These are phyloP conservation scores for Bimastos eiseni DNA, from an alignment of 2,888 invertebrate species.

Conservation along the genomic window DNA sequence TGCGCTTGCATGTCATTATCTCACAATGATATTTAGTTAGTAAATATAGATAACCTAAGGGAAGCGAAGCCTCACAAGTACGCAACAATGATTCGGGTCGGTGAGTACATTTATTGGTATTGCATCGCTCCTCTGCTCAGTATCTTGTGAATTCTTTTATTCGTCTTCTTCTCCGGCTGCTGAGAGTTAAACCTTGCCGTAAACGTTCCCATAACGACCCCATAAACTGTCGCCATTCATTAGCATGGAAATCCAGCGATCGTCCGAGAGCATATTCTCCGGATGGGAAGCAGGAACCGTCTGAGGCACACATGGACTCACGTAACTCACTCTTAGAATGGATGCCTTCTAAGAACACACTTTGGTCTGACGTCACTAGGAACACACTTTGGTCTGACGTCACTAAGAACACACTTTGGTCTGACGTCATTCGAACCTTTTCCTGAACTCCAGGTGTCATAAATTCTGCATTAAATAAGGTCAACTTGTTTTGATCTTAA, in stretches of 20 bases:
- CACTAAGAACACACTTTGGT: too few relatives aligned
- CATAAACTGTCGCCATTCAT: not conserved
- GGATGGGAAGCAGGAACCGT: too few relatives aligned
- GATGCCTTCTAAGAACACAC: not conserved
- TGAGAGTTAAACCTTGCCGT: not conserved
- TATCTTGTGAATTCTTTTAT: not conserved
- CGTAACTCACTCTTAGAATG: not conserved
- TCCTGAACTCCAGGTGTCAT: not conserved
- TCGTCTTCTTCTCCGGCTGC: not conserved
- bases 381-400: too few relatives aligned
- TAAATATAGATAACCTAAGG: too few relatives aligned
- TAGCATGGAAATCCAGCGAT: not conserved
- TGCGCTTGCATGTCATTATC: too few relatives aligned
- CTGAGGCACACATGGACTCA: not conserved
- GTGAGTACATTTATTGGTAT: not conserved
- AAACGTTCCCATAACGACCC: conserved; percentile 4
- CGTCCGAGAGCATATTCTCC: not conserved
- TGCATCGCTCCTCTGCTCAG: not conserved
- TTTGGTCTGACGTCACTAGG: too few relatives aligned
- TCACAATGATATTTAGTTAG: too few relatives aligned
- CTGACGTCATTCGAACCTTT: too few relatives aligned
- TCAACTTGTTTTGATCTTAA: not conserved
- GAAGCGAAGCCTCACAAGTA: not conserved
- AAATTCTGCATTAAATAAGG: not conserved
- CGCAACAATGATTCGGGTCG: not conserved